A percentile compares a stretch with the other conserved stretches of the same genome.
phyloP scores from a whole-genome alignment of 2,888 invertebrate genomes.

The Lepidochrysops patricia region DNA sequence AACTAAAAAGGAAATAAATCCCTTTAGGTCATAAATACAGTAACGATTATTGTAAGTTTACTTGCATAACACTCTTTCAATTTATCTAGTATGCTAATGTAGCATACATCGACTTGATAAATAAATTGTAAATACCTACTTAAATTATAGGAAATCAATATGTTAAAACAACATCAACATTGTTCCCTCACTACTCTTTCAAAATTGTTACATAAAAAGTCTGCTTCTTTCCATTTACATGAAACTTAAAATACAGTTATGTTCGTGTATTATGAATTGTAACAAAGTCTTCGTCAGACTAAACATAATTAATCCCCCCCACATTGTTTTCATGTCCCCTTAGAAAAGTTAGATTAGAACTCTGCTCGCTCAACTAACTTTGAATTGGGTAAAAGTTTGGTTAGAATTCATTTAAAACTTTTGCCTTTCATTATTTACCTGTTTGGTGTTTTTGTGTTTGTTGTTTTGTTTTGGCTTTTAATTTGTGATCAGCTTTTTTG shows the following conservation, averaged over 20 bases:
- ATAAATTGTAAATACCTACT: too few relatives aligned
- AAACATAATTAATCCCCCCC: constrained; percentile 18
- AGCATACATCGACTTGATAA: too few relatives aligned
- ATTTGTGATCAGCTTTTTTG: neutral
- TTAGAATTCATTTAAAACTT: constrained; percentile 57
- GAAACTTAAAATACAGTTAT: neutral
- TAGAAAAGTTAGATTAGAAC: constrained; percentile 44
- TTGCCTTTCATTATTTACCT: constrained; percentile 51
- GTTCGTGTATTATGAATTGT: neutral
- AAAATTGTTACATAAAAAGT: too few relatives aligned
- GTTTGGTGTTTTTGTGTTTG: constrained; percentile 45
- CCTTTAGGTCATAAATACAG: too few relatives aligned
- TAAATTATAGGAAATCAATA: too few relatives aligned
- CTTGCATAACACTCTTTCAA: too few relatives aligned
- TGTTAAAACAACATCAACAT: too few relatives aligned
- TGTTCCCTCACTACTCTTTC: too few relatives aligned
- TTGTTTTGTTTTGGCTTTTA: constrained; percentile 21
- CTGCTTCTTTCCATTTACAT: too few relatives aligned
- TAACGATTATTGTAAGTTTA: too few relatives aligned
- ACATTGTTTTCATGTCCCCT: constrained; percentile 28
- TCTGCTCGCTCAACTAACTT: constrained; percentile 38
- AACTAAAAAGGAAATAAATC: too few relatives aligned
- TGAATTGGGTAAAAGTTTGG: constrained; percentile 47
- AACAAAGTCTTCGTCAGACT: neutral
- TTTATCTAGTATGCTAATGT: too few relatives aligned